Evolutionary conservation across 2,113 vertebrate genomes (phyloP), one percentile per base, ranked within the genome.

Genomic region (Notiomystis cincta): DNA sequence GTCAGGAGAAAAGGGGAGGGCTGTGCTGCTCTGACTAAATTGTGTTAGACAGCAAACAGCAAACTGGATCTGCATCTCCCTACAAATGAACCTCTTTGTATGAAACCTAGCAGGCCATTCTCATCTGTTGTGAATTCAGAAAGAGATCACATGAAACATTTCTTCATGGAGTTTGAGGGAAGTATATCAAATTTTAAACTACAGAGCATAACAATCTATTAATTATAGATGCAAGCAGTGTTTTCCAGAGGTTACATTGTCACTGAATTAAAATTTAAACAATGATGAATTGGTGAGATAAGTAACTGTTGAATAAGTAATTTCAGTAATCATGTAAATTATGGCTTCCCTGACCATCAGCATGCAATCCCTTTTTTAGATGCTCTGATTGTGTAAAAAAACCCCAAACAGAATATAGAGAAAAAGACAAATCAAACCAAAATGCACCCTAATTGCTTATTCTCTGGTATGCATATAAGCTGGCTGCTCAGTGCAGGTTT

Each of bases 201-300:
- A 48, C 18, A 18, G 24, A 9, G 11, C 67, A 30, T 73, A 82
- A 73, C 42, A 93, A 58, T 33, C 54, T 54, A 93, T 88, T 91
- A 90, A 93, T 93, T 95, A 90, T 91, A 80, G 51, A 95, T 86
- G 62, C 5, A 19, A 91, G 54, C 58, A n/a, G 42, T 73, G 66
- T 94, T 95, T 96, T 87, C 53, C 35, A 61, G 88, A 82, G 79
- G 71, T 93, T 95, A 93, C 62, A 62, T 79, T 94, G 92, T 88
- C 84, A 86, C 67, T 58, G 67, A 90, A 94, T 95, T 94, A 96
- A 91, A 89, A 88, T 95, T 93, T 95, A 93, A 95, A 82, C 77
- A 77, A 23, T n/a, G 62, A 82, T 91, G 75, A 91, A 93, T 90
- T 83, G 24, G 57, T 70, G 75, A 93, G 82, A 71, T 51, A 78